Percentiles rank a stretch among this genome's conserved stretches.
Evolutionary conservation across 2,113 vertebrate species (phyloP).

Genomic region (Mugil cephalus): DNA sequence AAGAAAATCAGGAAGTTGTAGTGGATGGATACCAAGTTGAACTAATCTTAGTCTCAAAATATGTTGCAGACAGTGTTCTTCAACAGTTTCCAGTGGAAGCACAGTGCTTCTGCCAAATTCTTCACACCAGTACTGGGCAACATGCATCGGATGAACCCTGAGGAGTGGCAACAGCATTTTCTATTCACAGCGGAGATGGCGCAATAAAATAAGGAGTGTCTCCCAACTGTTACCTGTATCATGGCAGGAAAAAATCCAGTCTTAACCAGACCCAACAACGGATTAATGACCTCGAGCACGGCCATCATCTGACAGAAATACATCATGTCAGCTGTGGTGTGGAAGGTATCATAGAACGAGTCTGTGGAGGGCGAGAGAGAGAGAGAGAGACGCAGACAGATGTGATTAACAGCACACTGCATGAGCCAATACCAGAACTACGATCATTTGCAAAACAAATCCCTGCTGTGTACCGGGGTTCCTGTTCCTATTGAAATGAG

Average conservation of each 20-base stretch:
- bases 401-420: conserved; percentile 21
- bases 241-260: conserved; percentile 87
- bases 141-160: no score
- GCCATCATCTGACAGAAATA: conserved; percentile 95
- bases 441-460: conserved; percentile 74
- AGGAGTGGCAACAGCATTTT: no score
- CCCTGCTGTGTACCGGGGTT: conserved; percentile 19
- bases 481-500: conserved; percentile 63
- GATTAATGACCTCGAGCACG: conserved; percentile 90
- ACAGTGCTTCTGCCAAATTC: no score
- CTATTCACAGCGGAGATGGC: no score
- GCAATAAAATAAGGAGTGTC: background rate
- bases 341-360: conserved; percentile 94
- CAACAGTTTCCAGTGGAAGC: no score
- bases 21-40: no score
- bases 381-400: conserved; percentile 21
- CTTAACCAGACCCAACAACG: conserved; percentile 88
- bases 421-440: conserved; percentile 13
- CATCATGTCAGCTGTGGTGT: conserved; percentile 91
- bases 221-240: conserved; percentile 86
- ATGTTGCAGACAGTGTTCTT: no score
- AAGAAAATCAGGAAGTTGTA: no score
- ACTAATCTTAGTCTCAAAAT: no score
- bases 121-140: no score
- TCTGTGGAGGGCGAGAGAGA: conserved; percentile 78